These are phyloP conservation scores for Hetaerina titia DNA, from an alignment of 2,888 invertebrate species.

Conservation along the genomic window DNA sequence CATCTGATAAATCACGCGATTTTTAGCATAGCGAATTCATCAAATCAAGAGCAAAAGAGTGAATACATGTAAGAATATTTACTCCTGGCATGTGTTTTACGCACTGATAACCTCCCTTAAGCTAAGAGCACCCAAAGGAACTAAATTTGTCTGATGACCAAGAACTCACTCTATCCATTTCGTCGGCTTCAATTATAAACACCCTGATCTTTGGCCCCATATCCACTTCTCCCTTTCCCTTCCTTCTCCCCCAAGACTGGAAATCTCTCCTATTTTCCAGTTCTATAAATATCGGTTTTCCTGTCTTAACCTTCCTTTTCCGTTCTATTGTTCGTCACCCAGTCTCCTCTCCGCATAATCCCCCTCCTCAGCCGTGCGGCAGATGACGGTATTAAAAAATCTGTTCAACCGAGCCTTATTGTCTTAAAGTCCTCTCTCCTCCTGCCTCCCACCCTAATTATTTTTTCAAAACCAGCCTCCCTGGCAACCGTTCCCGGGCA, in stretches of 20 bases:
- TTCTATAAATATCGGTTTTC: conserved; percentile 32
- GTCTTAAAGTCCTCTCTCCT: conserved; percentile 2
- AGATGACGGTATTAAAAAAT: conserved; percentile 29
- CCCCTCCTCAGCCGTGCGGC: background rate
- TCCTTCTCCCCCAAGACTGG: background rate
- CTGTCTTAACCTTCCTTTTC: conserved; percentile 12
- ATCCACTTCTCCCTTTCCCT: background rate
- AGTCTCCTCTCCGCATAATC: background rate
- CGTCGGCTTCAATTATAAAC: background rate
- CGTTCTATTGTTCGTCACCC: background rate
- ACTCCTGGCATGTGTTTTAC: too few species aligned
- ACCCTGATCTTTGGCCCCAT: background rate
- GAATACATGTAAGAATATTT: too few species aligned
- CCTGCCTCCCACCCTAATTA: background rate
- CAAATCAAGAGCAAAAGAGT: too few species aligned
- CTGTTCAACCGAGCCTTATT: conserved; percentile 19
- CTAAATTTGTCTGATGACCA: too few species aligned
- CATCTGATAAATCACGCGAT: too few species aligned
- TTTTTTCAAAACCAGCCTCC: background rate
- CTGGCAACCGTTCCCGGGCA: background rate
- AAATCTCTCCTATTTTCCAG: conserved; percentile 23
- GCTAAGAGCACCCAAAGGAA: too few species aligned
- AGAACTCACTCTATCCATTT: background rate
- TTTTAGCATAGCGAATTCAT: too few species aligned
- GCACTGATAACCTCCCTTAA: too few species aligned